These are phyloP conservation scores for Pseudopodoces humilis DNA, from an alignment of 2,113 vertebrate genomes.

Conservation along the genomic window DNA sequence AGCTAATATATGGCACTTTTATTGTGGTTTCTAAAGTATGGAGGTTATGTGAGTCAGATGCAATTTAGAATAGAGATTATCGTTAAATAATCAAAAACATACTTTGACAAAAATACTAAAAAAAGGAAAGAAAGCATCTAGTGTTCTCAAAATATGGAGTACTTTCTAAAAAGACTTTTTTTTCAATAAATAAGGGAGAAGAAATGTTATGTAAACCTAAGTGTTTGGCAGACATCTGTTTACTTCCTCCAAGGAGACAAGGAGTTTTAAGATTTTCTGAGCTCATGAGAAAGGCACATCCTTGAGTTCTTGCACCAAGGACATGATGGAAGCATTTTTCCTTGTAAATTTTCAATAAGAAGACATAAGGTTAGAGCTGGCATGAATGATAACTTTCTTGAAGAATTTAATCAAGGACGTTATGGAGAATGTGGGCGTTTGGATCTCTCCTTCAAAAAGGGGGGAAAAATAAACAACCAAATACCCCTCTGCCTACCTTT, in stretches of 20 bases:
- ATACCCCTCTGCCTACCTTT: background rate
- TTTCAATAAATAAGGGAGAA: slow-evolving; percentile 43
- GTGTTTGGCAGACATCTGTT: slow-evolving; percentile 59
- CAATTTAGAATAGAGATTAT: slow-evolving; percentile 72
- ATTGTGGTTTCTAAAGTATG: slow-evolving; percentile 70
- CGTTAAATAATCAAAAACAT: slow-evolving; percentile 71
- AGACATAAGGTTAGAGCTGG: slow-evolving; percentile 41
- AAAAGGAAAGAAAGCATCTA: slow-evolving; percentile 18
- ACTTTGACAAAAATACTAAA: slow-evolving; percentile 62
- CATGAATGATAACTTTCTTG: slow-evolving; percentile 47
- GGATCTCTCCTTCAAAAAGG: background rate
- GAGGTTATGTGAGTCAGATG: slow-evolving; percentile 68
- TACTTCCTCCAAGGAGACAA: slow-evolving; percentile 57
- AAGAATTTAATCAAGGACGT: slow-evolving; percentile 31
- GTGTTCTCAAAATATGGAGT: slow-evolving; percentile 65
- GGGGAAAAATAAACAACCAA: background rate
- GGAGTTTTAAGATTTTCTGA: slow-evolving; percentile 36
- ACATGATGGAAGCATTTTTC: slow-evolving; percentile 18
- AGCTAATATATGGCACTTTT: slow-evolving; percentile 69
- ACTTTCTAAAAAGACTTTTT: slow-evolving; percentile 46
- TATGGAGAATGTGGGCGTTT: slow-evolving; percentile 20
- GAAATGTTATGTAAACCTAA: slow-evolving; percentile 64
- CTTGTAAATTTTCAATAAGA: slow-evolving; percentile 58
- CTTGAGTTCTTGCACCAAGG: slow-evolving; percentile 46
- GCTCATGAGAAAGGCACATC: slow-evolving; percentile 34